A percentile compares a stretch with the other conserved stretches of the same genome.
These are phyloP conservation scores for Drosophila lacicola DNA, from an alignment of 2,888 invertebrate species.

Conservation along the genomic window DNA sequence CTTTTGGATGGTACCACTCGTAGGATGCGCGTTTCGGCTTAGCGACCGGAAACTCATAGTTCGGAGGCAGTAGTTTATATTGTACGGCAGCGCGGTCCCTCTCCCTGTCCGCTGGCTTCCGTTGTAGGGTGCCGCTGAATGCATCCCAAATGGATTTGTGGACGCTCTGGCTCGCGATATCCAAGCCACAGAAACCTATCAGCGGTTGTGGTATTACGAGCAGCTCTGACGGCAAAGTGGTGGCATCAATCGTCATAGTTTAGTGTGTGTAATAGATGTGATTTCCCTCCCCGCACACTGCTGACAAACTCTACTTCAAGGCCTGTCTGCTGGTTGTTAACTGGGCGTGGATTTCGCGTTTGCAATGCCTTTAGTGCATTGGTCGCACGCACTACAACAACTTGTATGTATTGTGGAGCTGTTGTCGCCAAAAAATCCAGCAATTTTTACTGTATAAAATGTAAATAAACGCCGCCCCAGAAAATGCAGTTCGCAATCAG, in stretches of 20 bases:
- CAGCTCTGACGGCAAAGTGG: constrained; percentile 93
- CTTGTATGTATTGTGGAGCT: background rate
- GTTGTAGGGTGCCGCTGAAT: constrained; percentile 90
- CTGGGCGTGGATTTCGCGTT: constrained; percentile 3
- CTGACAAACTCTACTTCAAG: constrained; percentile 16
- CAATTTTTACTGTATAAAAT: constrained; percentile 29
- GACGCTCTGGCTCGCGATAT: constrained; percentile 92
- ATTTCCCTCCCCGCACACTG: constrained; percentile 22
- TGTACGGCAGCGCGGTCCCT: constrained; percentile 90
- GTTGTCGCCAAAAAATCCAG: constrained; percentile 3
- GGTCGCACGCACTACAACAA: background rate
- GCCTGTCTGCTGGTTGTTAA: constrained; percentile 12
- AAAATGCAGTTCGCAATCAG: constrained; percentile 61
- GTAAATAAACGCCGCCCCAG: constrained; percentile 71
- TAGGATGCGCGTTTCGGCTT: constrained; percentile 95
- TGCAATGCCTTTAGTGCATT: constrained; percentile 1
- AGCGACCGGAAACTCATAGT: constrained; percentile 94
- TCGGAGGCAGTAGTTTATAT: constrained; percentile 92
- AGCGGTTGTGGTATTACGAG: constrained; percentile 93
- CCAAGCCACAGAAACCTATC: constrained; percentile 95
- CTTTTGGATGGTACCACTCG: constrained; percentile 98
- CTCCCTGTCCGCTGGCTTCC: constrained; percentile 88
- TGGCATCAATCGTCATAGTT: constrained; percentile 87
- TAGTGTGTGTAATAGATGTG: constrained; percentile 35
- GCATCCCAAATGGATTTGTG: constrained; percentile 98